Percentiles rank a stretch among this genome's conserved stretches.
These are phyloP conservation scores for Patella ulyssiponensis DNA, from an alignment of 2,888 invertebrate genomes.

Conservation along the genomic window DNA sequence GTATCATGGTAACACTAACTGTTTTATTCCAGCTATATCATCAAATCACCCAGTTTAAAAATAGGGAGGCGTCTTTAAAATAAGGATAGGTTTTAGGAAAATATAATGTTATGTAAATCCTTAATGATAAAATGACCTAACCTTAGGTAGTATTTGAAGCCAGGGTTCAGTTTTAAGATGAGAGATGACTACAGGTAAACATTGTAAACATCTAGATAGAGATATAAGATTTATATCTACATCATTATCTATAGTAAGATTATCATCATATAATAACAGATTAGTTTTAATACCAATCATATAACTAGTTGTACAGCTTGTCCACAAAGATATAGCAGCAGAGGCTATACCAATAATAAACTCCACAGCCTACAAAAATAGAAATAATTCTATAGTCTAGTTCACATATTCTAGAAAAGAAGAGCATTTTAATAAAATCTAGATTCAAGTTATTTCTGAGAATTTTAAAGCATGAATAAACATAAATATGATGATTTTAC, in stretches of 20 bases:
- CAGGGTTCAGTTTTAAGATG: constrained; percentile 46
- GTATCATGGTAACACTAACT: no score
- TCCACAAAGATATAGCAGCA: constrained; percentile 45
- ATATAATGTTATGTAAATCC: neutral
- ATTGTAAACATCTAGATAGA: constrained; percentile 35
- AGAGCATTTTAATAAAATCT: neutral
- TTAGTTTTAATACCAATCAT: constrained; percentile 35
- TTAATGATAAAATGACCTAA: constrained; percentile 15
- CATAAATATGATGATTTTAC: neutral
- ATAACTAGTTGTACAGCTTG: constrained; percentile 22
- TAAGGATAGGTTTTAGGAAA: neutral
- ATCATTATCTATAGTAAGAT: neutral
- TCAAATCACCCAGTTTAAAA: neutral
- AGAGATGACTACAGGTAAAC: constrained; percentile 33
- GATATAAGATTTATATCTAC: constrained; percentile 30
- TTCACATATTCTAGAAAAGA: neutral
- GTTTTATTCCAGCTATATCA: no score
- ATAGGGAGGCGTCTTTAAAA: neutral
- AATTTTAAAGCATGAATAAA: neutral
- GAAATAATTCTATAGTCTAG: neutral
- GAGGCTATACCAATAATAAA: constrained; percentile 40
- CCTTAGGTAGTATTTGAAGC: constrained; percentile 52
- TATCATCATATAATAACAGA: constrained; percentile 27
- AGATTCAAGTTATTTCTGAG: no score
- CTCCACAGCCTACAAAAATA: constrained; percentile 20